A percentile compares a stretch with the other conserved stretches of the same genome.
Evolutionary conservation across 2,888 invertebrate genomes (phyloP).

Genomic region (Pyrgus malvae): DNA sequence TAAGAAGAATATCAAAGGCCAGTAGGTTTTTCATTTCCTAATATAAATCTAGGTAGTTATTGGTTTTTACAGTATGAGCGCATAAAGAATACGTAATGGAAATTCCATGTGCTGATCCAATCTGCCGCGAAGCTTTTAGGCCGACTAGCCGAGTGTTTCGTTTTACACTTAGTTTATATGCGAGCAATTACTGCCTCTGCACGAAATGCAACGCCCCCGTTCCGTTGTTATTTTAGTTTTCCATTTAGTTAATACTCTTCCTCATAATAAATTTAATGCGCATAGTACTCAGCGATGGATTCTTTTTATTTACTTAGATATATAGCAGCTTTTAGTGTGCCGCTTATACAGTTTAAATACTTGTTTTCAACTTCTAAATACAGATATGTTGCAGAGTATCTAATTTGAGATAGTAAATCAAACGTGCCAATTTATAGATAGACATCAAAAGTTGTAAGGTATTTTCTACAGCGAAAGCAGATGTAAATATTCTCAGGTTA

Average conservation of each 20-base stretch:
- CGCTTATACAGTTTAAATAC: too few relatives aligned
- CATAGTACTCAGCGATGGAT: not conserved
- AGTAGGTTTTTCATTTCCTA: too few relatives aligned
- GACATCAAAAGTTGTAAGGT: too few relatives aligned
- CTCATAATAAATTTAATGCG: slow-evolving; percentile 16
- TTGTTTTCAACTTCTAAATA: too few relatives aligned
- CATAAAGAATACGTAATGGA: slow-evolving; percentile 60
- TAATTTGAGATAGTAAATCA: too few relatives aligned
- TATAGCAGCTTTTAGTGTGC: too few relatives aligned
- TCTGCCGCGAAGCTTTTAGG: slow-evolving; percentile 73
- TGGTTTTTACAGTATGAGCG: slow-evolving; percentile 30
- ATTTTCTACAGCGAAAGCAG: too few relatives aligned
- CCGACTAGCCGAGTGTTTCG: slow-evolving; percentile 53
- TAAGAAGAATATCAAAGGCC: too few relatives aligned
- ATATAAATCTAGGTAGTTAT: too few relatives aligned
- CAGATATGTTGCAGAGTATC: too few relatives aligned
- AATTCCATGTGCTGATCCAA: slow-evolving; percentile 78
- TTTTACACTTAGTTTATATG: slow-evolving; percentile 68
- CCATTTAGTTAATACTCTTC: slow-evolving; percentile 22
- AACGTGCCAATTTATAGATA: too few relatives aligned
- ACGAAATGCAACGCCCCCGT: slow-evolving; percentile 46
- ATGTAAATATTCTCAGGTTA: too few relatives aligned
- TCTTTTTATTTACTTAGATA: not conserved
- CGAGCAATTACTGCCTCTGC: slow-evolving; percentile 57
- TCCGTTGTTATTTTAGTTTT: slow-evolving; percentile 22